Evolutionary conservation across 1,140 invertebrate species (phyloP), one percentile per base, ranked within the genome.

Genomic region (Nymphalis io): DNA sequence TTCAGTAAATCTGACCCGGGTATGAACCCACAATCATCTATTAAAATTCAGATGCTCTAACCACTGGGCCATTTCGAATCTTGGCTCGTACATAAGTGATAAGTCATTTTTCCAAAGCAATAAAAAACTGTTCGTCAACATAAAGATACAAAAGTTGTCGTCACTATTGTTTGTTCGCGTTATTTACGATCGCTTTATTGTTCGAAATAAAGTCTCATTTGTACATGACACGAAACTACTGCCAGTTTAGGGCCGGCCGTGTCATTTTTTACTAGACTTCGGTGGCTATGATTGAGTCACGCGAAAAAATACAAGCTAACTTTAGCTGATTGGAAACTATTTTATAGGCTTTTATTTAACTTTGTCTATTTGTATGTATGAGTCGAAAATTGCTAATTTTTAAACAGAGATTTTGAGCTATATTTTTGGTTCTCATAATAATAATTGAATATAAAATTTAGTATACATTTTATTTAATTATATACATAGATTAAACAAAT

Each of bases 171-270:
- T 65, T 70, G 61, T 60, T 64, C 68, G 27, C 33, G 55, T 70
- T 64, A 70, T 70, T 70, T 60, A 70, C 57, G 61, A 70, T 58
- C 57, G 38, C 42, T 70, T 70, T 65, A 70, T 65, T 70, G 68
- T 70, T 62, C 61, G 59, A 70, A 70, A 70, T 62, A 65, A 63
- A 65, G 46, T 33, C 61, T 70, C 61, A 70, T 70, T 64, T 70
- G 33, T 70, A 64, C 44, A 55, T 33, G 55, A 70, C 61, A 60
- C 58, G 58, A 63, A 60, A 64, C 68, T 65, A 60, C 62, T 62
- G 60, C 21, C 55, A 64, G 62, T 70, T 70, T 70, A 59, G 68
- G 63, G 61, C 64, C 61, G 40, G 53, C 38, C 23, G 15, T 20
- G 33, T 70, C 42, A 51, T 63, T 63, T 68, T 61, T 68, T 61